Evolutionary conservation across 2,797 vertebrate genomes (phyloP), one percentile per base, ranked within the genome.

Genomic region (Cephalopachus bancanus): DNA sequence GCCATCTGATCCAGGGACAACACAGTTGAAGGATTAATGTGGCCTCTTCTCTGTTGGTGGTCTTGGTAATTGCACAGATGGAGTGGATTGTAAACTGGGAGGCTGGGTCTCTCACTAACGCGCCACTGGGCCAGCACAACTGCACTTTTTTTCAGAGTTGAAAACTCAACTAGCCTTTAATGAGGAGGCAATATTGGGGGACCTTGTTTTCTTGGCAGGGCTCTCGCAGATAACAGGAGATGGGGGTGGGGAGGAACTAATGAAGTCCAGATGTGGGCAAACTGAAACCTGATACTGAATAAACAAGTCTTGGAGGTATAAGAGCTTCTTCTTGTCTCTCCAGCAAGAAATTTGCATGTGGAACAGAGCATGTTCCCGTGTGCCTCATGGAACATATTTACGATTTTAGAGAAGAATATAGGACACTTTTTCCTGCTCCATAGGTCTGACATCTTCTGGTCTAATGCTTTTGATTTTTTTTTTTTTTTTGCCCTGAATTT

Each of bases 21-120:
- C 98, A 97, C 65, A 98, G 97, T 89, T 93, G 89, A 83, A 97
- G 97, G 98, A 97, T 98, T 98, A 98, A 98, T 98, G 93, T 69
- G 98, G 97, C 98, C 93, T 97, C 94, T 98, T 98, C 98, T 97
- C 98, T 0, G 51, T 97, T 98, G 99, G 98, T 99, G 99, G 99
- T 98, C 98, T 97, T 81, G 85, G 96, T 98, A 98, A 98, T 98
- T 98, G 98, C 97, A 98, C 98, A 98, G 97, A 98, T 98, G 97
- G 83, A 98, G 97, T 81, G 98, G 97, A 98, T 93, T 98, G 98
- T 98, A 98, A 99, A 99, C 84, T 96, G 96, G 97, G 98, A 97
- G 96, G 98, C 97, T 90, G 97, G 84, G 96, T 98, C 98, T 97
- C 97, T 95, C 57, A 3, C 96, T 93, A 97, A 97, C 96, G 69